Evolutionary conservation across 2,113 vertebrate species (phyloP).

Genomic region (Puma concolor): DNA sequence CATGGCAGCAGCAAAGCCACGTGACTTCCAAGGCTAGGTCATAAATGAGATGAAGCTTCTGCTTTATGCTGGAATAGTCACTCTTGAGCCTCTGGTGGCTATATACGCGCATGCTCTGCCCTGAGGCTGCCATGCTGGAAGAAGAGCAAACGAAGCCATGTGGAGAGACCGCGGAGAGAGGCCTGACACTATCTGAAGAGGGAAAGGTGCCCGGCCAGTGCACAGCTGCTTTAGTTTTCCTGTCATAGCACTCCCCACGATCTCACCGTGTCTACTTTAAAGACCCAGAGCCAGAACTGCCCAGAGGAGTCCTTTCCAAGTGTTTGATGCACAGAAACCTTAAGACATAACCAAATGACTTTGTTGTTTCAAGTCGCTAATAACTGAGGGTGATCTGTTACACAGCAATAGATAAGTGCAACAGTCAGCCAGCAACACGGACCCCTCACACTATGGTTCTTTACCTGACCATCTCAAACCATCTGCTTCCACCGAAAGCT

Average conservation of each 20-base stretch:
- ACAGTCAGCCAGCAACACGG: not conserved
- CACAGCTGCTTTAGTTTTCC: not conserved
- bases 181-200: not conserved
- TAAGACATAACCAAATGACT: not conserved
- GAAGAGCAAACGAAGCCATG: not conserved
- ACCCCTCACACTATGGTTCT: rapidly evolving
- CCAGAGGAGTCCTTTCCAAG: not conserved
- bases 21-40: not conserved
- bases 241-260: rapidly evolving
- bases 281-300: not conserved
- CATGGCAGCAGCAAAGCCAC: not conserved
- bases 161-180: not conserved
- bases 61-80: not conserved
- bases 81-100: not conserved
- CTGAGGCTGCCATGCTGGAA: not conserved
- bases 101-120: rapidly evolving
- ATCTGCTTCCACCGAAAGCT: not conserved
- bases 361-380: not conserved
- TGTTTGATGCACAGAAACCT: not conserved
- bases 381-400: not conserved
- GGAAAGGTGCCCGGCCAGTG: no score
- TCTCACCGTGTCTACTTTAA: not conserved
- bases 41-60: not conserved
- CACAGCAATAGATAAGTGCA: rapidly evolving
- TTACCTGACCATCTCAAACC: not conserved